A percentile compares a stretch with the other conserved stretches of the same genome.
Evolutionary conservation across 2,888 invertebrate genomes (phyloP).

Genomic region (Tenthredo scrophulariae): DNA sequence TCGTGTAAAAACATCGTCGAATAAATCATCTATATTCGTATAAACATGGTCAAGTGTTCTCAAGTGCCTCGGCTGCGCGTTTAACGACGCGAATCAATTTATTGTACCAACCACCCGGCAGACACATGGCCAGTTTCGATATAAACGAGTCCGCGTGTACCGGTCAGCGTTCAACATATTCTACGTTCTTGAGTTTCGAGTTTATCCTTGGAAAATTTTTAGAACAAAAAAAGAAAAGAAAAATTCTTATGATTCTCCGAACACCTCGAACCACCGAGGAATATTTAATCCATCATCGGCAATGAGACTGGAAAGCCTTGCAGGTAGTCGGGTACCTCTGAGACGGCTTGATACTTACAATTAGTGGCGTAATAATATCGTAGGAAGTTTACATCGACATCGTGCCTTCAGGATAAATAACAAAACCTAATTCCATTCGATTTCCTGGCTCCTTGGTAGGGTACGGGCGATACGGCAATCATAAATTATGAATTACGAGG

Average conservation of each 20-base stretch:
- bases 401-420: background rate
- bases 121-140: constrained; percentile 20
- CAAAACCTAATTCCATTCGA: background rate
- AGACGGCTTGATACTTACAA: background rate
- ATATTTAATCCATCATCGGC: background rate
- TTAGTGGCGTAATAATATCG: background rate
- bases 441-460: background rate
- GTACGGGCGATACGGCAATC: background rate
- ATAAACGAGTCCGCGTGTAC: background rate
- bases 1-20: constrained; percentile 29
- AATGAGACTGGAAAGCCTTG: background rate
- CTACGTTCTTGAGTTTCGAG: background rate
- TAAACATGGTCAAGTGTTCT: constrained; percentile 50
- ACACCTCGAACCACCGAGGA: background rate
- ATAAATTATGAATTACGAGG: background rate
- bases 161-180: background rate
- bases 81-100: constrained; percentile 45
- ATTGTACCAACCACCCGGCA: background rate
- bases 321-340: background rate
- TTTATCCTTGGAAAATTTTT: background rate
- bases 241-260: background rate
- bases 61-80: constrained; percentile 6
- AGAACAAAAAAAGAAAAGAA: background rate
- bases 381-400: background rate
- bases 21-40: constrained; percentile 43